Conservation (phyloP, 1,140 invertebrate species). For the Drosophila suzukii region DNA sequence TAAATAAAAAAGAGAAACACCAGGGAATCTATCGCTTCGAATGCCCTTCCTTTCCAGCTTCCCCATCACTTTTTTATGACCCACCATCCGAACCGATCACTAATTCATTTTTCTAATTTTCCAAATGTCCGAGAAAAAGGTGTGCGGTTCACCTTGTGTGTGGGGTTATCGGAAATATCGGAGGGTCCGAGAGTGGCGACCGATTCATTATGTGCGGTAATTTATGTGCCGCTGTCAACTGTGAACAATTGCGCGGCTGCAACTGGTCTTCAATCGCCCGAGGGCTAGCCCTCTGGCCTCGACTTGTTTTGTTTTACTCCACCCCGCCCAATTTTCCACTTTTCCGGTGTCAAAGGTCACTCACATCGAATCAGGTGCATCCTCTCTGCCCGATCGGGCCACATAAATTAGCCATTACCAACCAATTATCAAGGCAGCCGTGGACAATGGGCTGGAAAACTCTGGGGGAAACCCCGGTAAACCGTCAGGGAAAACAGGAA, state of each 20-base stretch:
- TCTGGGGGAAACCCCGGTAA: constrained; percentile 7
- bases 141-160: constrained; percentile 18
- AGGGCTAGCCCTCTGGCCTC: background rate
- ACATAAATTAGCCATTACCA: constrained; percentile 75
- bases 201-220: constrained; percentile 72
- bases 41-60: constrained; percentile 2
- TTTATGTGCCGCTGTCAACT: constrained; percentile 71
- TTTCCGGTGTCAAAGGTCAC: constrained; percentile 54
- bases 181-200: constrained; percentile 30
- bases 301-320: background rate
- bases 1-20: no score
- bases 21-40: background rate
- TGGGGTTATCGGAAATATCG: constrained; percentile 12
- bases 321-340: background rate
- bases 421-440: constrained; percentile 59
- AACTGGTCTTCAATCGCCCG: constrained; percentile 72
- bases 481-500: constrained; percentile 39
- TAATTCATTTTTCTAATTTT: constrained; percentile 80
- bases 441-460: constrained; percentile 31
- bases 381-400: constrained; percentile 5
- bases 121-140: constrained; percentile 64
- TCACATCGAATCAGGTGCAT: constrained; percentile 69
- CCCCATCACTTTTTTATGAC: constrained; percentile 19
- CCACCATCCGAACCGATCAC: constrained; percentile 33
- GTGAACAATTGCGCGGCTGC: constrained; percentile 73